Evolutionary conservation across 2,113 vertebrate species (phyloP).

Genomic region (Phyllostomus discolor): DNA sequence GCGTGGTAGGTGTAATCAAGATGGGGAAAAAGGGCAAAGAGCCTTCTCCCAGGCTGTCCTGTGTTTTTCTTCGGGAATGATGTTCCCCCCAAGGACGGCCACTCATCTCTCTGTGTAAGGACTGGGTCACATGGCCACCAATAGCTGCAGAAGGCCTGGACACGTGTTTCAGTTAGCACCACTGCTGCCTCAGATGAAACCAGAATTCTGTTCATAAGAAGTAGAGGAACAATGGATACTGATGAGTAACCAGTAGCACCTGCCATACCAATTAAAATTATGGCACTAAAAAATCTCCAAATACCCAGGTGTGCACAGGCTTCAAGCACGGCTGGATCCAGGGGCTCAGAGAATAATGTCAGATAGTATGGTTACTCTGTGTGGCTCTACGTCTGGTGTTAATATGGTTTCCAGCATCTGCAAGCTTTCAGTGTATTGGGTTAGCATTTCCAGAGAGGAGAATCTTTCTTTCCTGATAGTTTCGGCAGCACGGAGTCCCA

Average conservation of each 20-base stretch:
- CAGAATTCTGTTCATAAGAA: background rate
- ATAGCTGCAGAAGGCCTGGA: background rate
- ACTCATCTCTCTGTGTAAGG: background rate
- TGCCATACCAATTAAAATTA: background rate
- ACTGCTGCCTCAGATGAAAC: background rate
- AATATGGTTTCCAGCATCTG: background rate
- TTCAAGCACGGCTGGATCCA: background rate
- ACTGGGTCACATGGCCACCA: background rate
- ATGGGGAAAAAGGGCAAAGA: background rate
- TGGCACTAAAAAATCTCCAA: background rate
- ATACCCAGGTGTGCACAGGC: accelerated
- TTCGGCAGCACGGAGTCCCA: background rate
- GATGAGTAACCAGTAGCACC: background rate
- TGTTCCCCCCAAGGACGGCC: background rate
- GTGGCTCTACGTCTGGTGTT: background rate
- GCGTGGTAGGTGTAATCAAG: background rate
- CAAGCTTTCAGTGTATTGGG: background rate
- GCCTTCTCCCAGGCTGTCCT: background rate
- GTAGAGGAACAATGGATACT: background rate
- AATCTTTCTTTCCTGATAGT: background rate
- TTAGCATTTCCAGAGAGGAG: background rate
- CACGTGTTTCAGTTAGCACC: background rate
- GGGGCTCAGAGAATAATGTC: background rate
- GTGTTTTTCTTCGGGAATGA: background rate
- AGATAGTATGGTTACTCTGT: background rate